Evolutionary conservation across 1,140 invertebrate genomes (phyloP).

Genomic region (Geopemphigus sp.): DNA sequence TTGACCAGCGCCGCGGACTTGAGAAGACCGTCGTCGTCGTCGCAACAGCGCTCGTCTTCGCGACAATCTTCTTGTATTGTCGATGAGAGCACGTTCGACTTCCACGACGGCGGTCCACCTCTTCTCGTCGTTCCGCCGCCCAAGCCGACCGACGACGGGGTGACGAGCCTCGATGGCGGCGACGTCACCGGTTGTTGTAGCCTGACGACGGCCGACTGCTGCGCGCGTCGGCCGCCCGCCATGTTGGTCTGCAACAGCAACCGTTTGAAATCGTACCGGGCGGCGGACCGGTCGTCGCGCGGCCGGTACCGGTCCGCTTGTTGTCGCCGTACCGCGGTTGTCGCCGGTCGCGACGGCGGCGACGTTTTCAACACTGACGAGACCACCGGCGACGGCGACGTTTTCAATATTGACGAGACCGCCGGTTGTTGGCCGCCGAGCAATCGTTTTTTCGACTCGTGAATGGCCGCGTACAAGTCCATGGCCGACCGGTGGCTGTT

Average conservation of each 20-base stretch:
- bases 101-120: constrained; percentile 55
- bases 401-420: no score
- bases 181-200: constrained; percentile 57
- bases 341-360: neutral
- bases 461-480: constrained; percentile 73
- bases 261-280: constrained; percentile 36
- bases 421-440: constrained; percentile 9
- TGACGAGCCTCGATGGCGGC: neutral
- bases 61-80: constrained; percentile 79
- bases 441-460: constrained; percentile 73
- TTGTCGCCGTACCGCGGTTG: neutral
- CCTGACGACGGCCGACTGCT: constrained; percentile 54
- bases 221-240: constrained; percentile 16
- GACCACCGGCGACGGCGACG: neutral
- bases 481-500: constrained; percentile 77
- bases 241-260: constrained; percentile 39
- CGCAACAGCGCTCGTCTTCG: constrained; percentile 62
- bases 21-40: neutral
- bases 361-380: neutral
- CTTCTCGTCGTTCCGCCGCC: no score
- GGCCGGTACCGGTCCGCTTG: constrained; percentile 6
- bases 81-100: constrained; percentile 77
- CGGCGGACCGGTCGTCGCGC: constrained; percentile 1
- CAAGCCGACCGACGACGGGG: constrained; percentile 56
- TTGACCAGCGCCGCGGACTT: constrained; percentile 18